Percentiles rank a stretch among this genome's conserved stretches.
Conservation (phyloP, 2,113 vertebrate species). For the Garra rufa region DNA sequence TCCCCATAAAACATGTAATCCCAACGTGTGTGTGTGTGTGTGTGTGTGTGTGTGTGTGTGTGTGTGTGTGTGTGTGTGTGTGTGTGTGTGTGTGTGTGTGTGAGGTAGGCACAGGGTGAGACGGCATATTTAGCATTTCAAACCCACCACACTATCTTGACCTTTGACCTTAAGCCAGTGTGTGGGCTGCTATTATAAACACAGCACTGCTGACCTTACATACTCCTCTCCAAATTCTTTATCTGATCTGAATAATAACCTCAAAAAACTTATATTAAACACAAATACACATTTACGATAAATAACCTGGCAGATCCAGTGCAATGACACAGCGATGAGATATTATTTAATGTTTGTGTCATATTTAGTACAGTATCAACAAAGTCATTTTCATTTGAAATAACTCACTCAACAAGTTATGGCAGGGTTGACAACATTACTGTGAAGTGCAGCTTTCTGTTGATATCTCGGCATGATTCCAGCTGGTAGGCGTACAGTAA, state of each 20-base stretch:
- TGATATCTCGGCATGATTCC: neutral
- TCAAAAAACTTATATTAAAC: neutral
- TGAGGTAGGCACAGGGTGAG: neutral
- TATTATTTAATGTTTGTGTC: neutral
- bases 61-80: too few relatives aligned
- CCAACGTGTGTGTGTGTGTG: too few relatives aligned
- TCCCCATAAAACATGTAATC: too few relatives aligned
- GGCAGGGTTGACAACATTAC: neutral
- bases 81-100: too few relatives aligned
- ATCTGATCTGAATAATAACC: neutral
- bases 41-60: too few relatives aligned
- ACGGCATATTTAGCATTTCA: neutral
- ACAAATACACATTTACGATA: neutral
- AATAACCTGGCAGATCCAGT: neutral
- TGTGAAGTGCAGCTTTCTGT: neutral
- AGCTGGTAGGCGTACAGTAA: neutral
- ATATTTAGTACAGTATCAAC: neutral
- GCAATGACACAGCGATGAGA: neutral
- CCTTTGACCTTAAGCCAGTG: neutral
- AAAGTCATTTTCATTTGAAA: neutral
- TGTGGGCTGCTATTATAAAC: constrained; percentile 33
- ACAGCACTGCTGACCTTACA: neutral
- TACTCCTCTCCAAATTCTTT: neutral
- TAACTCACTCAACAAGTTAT: neutral
- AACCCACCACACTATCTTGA: constrained; percentile 20